Evolutionary conservation across 1,140 invertebrate species (phyloP), one percentile per base, ranked within the genome.

Genomic region (Drosophila pseudoobscura): DNA sequence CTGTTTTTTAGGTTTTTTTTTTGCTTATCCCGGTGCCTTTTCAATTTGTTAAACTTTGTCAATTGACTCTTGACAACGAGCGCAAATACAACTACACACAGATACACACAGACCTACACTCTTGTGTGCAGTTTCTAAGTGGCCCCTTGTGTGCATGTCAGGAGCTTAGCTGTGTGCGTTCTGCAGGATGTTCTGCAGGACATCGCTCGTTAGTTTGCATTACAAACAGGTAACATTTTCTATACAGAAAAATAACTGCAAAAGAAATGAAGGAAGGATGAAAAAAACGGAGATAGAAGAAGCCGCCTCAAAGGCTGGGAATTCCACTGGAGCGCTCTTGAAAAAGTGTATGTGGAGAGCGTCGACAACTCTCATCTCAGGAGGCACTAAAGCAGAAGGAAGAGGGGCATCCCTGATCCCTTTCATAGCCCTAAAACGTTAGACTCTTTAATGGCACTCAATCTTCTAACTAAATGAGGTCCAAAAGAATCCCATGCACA

Each of bases 51-150:
- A 74, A 74, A 85, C 82, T 82, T 85, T 87, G 84, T 85, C 82
- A 85, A 85, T 85, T 85, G 82, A 85, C 82, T 87, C 82, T 87
- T 80, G 70, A 78, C 82, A 87, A 66, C 68, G 74, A 80, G 50
- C 61, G 63, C 80, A 84, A 76, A 80, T 73, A 69, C 46, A 68
- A 72, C 60, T 49, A 50, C 75, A 39, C 54, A 29, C 59, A 49
- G 51, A 44, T 7, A 31, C 29, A 55, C 61, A 56, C 26, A 46
- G 17, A 46, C 31, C 17, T 20, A 49, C 47, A 60, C 26, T 13
- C 44, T 15, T 46, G 46, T 52, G 65, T 70, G 65, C 68, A 70
- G 59, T 49, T 71, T 69, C 53, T 66, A 85, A 85, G 82, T 85
- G 82, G 65, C 55, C 82, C 60, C 82, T 70, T 75, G 82, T 75